These are phyloP conservation scores for Himalopsyche phryganea DNA, from an alignment of 1,140 invertebrate species.

Conservation along the genomic window DNA sequence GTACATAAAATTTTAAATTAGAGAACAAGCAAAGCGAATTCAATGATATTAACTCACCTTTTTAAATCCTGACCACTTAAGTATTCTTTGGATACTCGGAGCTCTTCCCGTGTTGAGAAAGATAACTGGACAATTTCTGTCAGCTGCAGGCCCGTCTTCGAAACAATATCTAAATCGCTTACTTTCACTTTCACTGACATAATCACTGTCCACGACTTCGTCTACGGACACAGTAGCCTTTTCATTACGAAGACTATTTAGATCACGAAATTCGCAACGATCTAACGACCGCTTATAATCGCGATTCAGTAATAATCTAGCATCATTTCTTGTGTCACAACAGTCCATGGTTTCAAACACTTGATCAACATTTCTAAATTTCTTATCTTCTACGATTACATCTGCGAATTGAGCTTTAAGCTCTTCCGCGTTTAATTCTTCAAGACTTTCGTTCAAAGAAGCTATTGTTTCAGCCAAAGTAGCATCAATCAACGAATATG, in stretches of 20 bases:
- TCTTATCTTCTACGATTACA: too few relatives aligned
- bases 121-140: slow-evolving; percentile 18
- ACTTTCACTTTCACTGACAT: slow-evolving; percentile 9
- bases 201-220: neutral
- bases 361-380: too few relatives aligned
- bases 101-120: slow-evolving; percentile 25
- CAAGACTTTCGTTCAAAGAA: slow-evolving; percentile 14
- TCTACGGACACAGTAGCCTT: neutral
- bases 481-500: slow-evolving; percentile 21
- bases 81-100: slow-evolving; percentile 23
- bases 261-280: too few relatives aligned
- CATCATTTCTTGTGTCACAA: too few relatives aligned
- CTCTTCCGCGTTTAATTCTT: slow-evolving; percentile 10
- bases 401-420: too few relatives aligned
- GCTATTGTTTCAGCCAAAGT: slow-evolving; percentile 16
- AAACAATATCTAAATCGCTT: slow-evolving; percentile 13
- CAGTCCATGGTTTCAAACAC: too few relatives aligned
- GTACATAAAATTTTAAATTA: too few relatives aligned
- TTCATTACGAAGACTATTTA: too few relatives aligned
- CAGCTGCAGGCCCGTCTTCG: neutral
- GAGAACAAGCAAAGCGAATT: too few relatives aligned
- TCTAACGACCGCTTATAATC: too few relatives aligned
- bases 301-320: too few relatives aligned
- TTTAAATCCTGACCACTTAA: slow-evolving; percentile 33
- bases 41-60: too few relatives aligned